Base-by-base conservation (phyloP, 2,888 invertebrate species). In the Drosophila imparisetae region DNA sequence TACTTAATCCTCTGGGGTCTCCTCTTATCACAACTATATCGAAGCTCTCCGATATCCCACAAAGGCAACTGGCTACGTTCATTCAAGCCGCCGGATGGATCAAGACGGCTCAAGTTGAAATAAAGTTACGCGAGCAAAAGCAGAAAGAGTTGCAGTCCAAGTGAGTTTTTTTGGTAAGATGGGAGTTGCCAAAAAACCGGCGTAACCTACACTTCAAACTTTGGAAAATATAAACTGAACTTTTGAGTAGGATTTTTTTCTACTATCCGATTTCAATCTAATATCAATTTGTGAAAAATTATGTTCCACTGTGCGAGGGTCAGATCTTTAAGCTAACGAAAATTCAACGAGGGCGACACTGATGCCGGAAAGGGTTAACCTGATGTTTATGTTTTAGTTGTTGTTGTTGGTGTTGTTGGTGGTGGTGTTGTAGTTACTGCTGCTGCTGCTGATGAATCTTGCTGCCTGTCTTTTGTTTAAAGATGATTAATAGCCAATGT, bases 401-500 rank as follows among this genome's bases (percentile, higher is more conserved):
- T 72, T 80, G 80, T 32, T 42, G 65, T 64, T 49, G 70, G 53
- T 57, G 64, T 29, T 42, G 53, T 32, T 42, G 70, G 30, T 42
- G 21, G 21, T 45, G 89, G 27, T 63, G 65, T 34, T 63, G 57
- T 54, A 49, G 62, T 36, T 48, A 54, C 62, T 49, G 74, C 50
- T 57, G 66, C 29, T 64, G 66, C 59, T 80, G 69, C 60, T 78
- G 66, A 36, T 75, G 59, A 59, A 67, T 52, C 68, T 65, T 71
- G 73, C 66, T 82, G 83, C 68, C 73, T 83, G 89, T 77, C 87
- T 84, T 89, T 87, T 87, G 91, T 91, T 87, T 87, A 90, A 89
- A 90, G 86, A 91, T 92, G 92, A 91, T 92, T 91, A 91, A 92
- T 92, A 87, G 91, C 91, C 81, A 84, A 86, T 82, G 80, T 83